phyloP scores from a whole-genome alignment of 2,888 invertebrate genomes.

The Mythimna vitellina region DNA sequence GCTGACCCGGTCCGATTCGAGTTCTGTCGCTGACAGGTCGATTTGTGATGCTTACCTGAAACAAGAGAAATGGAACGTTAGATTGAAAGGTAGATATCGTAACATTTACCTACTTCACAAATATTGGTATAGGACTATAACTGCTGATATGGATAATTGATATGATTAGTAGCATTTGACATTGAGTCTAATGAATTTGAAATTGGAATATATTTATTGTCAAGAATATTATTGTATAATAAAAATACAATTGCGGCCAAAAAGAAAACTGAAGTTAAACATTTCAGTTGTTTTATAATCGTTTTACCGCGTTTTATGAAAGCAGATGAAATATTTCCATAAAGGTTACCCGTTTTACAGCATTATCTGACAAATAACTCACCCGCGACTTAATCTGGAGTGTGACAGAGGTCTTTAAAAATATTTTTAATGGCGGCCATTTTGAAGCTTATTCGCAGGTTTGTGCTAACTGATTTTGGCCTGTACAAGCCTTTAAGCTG shows the following conservation, averaged over 20 bases:
- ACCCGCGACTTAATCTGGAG: slow-evolving; percentile 66
- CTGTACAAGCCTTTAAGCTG: slow-evolving; percentile 72
- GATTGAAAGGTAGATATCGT: not conserved
- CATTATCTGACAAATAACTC: slow-evolving; percentile 69
- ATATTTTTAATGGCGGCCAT: slow-evolving; percentile 68
- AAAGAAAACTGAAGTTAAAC: slow-evolving; percentile 13
- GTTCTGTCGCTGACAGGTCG: slow-evolving; percentile 25
- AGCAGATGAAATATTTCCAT: slow-evolving; percentile 57
- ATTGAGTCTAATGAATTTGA: not conserved
- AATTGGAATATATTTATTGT: not conserved
- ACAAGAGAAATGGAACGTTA: slow-evolving; percentile 63
- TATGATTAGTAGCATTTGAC: not conserved
- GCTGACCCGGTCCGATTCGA: not conserved
- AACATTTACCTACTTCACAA: not conserved
- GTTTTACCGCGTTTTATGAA: slow-evolving; percentile 53
- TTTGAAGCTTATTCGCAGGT: slow-evolving; percentile 63
- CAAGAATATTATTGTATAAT: not conserved
- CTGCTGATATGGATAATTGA: not conserved
- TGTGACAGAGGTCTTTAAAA: slow-evolving; percentile 70
- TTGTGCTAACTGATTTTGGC: slow-evolving; percentile 69
- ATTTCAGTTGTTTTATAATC: slow-evolving; percentile 40
- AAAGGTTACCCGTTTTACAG: slow-evolving; percentile 52
- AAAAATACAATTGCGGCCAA: not conserved
- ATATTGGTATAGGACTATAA: not conserved
- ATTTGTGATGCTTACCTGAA: slow-evolving; percentile 73